These are phyloP conservation scores for Clinocottus analis DNA, from an alignment of 2,113 vertebrate species.

Conservation along the genomic window DNA sequence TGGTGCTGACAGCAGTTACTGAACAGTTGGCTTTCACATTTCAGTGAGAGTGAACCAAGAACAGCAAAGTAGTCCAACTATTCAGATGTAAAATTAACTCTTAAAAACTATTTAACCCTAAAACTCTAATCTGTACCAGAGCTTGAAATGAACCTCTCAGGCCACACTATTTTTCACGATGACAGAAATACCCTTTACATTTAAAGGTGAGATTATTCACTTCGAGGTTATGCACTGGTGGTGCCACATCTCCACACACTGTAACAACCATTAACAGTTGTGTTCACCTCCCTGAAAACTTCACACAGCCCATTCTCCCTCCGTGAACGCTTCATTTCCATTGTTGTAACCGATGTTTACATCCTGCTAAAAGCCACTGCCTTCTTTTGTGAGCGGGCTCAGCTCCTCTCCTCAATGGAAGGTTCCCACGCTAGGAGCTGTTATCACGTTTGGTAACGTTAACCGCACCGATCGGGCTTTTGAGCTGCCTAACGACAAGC, in stretches of 20 bases:
- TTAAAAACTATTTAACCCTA: slow-evolving; percentile 23
- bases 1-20: not conserved
- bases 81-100: slow-evolving; percentile 38
- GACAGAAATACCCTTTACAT: slow-evolving; percentile 45
- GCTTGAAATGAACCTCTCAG: slow-evolving; percentile 12
- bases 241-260: slow-evolving; percentile 5
- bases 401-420: slow-evolving; percentile 20
- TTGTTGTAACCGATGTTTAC: slow-evolving; percentile 45
- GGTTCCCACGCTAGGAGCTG: slow-evolving; percentile 59
- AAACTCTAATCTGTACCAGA: slow-evolving; percentile 33
- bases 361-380: slow-evolving; percentile 14
- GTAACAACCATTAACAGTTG: slow-evolving; percentile 7
- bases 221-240: slow-evolving; percentile 26
- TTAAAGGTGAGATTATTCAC: slow-evolving; percentile 53
- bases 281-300: slow-evolving; percentile 24
- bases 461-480: slow-evolving; percentile 44
- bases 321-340: slow-evolving; percentile 14
- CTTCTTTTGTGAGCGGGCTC: slow-evolving; percentile 48
- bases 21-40: not conserved
- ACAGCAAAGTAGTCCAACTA: not conserved
- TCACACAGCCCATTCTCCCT: slow-evolving; percentile 25
- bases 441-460: slow-evolving; percentile 41
- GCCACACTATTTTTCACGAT: slow-evolving; percentile 53
- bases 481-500: slow-evolving; percentile 37
- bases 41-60: not conserved